phyloP scores from a whole-genome alignment of 2,888 invertebrate genomes.

The Clistopyga incitator region DNA sequence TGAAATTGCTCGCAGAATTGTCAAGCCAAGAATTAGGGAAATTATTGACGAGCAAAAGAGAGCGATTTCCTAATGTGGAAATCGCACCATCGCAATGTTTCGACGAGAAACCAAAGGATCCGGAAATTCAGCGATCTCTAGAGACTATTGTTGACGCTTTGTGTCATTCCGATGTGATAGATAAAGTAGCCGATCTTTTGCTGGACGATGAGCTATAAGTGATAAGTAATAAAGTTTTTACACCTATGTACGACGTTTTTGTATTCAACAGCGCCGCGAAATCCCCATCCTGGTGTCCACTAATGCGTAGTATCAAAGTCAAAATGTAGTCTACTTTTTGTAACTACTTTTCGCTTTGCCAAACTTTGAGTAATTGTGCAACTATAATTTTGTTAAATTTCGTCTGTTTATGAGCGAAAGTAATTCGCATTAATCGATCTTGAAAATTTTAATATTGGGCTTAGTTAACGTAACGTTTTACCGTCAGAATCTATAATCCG shows the following conservation, averaged over 20 bases:
- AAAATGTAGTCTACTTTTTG: slow-evolving; percentile 11
- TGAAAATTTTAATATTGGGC: no score
- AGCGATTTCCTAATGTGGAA: slow-evolving; percentile 66
- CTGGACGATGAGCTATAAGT: slow-evolving; percentile 60
- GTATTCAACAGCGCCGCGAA: background rate
- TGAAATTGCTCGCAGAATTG: slow-evolving; percentile 70
- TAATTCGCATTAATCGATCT: no score
- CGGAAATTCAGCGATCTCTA: slow-evolving; percentile 68
- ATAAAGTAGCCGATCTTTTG: slow-evolving; percentile 82
- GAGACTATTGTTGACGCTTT: slow-evolving; percentile 87
- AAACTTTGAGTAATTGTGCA: no score
- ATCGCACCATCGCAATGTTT: background rate
- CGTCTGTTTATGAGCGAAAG: no score
- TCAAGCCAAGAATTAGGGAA: slow-evolving; percentile 68
- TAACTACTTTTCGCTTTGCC: background rate
- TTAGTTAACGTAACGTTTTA: no score
- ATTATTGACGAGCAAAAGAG: slow-evolving; percentile 72
- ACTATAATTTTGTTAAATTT: no score
- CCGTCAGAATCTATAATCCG: no score
- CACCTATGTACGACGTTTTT: background rate
- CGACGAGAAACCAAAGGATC: background rate
- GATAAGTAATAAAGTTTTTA: slow-evolving; percentile 12
- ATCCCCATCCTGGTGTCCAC: background rate
- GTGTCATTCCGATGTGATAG: slow-evolving; percentile 87
- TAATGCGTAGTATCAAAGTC: background rate